Conservation (phyloP, 1,140 invertebrate species). For the Zaprionus taronus region DNA sequence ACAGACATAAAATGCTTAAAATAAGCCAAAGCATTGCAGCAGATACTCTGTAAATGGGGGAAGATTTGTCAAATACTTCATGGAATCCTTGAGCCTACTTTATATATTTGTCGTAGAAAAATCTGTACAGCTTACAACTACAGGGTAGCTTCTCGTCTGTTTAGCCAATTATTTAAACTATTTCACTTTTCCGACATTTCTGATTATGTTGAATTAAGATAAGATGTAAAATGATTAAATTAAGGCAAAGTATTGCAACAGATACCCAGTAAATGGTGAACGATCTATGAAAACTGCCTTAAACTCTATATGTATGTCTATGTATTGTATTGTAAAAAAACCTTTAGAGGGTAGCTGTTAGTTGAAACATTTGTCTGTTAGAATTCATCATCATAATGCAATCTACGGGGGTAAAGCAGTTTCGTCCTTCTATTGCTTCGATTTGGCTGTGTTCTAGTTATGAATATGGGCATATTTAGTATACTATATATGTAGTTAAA, state of each 20-base stretch:
- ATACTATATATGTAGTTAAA: slow-evolving; percentile 20
- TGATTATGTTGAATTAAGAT: neutral
- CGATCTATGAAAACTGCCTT: neutral
- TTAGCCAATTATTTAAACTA: no score
- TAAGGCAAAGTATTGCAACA: neutral
- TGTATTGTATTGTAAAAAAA: neutral
- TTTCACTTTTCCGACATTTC: no score
- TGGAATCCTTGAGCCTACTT: no score
- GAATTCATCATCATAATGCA: slow-evolving; percentile 15
- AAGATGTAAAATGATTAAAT: neutral
- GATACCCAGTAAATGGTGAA: neutral
- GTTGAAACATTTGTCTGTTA: slow-evolving; percentile 5
- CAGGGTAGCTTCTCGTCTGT: no score
- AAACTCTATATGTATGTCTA: neutral
- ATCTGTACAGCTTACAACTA: no score
- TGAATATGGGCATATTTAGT: slow-evolving; percentile 40
- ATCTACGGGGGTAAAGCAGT: neutral
- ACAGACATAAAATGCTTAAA: no score
- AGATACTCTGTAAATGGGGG: no score
- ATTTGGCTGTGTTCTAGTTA: slow-evolving; percentile 22
- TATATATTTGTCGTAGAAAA: no score
- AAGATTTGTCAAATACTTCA: no score
- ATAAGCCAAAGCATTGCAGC: no score
- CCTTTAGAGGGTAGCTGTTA: slow-evolving; percentile 16
- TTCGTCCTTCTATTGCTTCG: slow-evolving; percentile 35